Base-by-base conservation (phyloP, 2,113 vertebrate genomes). In the Marmota monax region DNA sequence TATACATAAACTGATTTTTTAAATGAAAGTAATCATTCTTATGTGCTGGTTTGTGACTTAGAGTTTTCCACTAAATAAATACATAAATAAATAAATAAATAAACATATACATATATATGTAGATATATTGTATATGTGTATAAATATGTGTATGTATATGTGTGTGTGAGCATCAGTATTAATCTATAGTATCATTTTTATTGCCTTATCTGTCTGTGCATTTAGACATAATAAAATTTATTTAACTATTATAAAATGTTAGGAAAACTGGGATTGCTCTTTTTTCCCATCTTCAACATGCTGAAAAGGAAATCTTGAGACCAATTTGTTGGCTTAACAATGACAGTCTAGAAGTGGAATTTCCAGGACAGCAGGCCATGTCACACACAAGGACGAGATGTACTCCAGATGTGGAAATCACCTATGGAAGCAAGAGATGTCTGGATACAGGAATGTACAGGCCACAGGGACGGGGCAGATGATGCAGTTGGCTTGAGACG, bases 11-110 rank as follows among this genome's bases (percentile, higher is more conserved):
- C 42, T 27, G 25, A 11, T 95, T 88, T 67, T 72, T 82, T n/a
- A 45, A 65, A 69, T 67, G 72, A 88, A 94, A 83, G 25, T 32
- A 76, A 73, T 6, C 32, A n/a, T 82, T 86, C 86, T 95, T 92
- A 90, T 25, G 39, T 45, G 61, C 23, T 92, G 5, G 13, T 11
- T 93, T 87, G 45, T 70, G 29, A 51, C 23, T 72, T 77, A 77
- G 34, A 56, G 56, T 86, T 69, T 90, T 34, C n/a, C 8, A 10
- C 45, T 17, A 84, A 67, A 53, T 51, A 48, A 91, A 37, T 1
- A 39, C 39, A 39, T 39, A 39, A 39, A 39, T 39, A 39, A 39
- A 39, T 39, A 39, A 39, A 39, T 39, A 39, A 39, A 39, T 39
- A 39, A 39, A 39, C 39, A 39, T 39, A 39, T 39, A 39, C 39